Evolutionary conservation across 2,888 invertebrate genomes (phyloP).

Genomic region (Philaethria dido): DNA sequence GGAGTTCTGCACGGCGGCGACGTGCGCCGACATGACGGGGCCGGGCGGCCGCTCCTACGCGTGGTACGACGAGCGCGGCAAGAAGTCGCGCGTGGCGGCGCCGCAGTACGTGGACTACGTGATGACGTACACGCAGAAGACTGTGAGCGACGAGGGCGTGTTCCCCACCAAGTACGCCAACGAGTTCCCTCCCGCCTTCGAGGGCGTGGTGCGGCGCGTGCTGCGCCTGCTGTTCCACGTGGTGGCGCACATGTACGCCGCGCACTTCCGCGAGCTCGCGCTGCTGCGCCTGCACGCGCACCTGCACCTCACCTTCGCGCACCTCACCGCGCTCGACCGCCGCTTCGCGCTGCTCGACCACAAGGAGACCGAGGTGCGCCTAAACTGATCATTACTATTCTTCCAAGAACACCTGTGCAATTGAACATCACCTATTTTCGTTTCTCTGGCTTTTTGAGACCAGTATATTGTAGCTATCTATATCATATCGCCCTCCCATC

Average conservation of each 20-base stretch:
- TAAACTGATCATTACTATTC: too few relatives aligned
- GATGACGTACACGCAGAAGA: slow-evolving; percentile 99
- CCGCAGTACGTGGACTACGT: slow-evolving; percentile 99
- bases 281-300: slow-evolving; percentile 97
- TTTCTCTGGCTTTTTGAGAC: too few relatives aligned
- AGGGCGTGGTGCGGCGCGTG: slow-evolving; percentile 97
- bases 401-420: too few relatives aligned
- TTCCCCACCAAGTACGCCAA: slow-evolving; percentile 99
- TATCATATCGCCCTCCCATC: too few relatives aligned
- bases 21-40: slow-evolving; percentile 98
- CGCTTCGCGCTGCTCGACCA: slow-evolving; percentile 96
- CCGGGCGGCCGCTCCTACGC: slow-evolving; percentile 98
- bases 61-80: slow-evolving; percentile 99
- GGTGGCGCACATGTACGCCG: slow-evolving; percentile 98
- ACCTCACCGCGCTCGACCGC: slow-evolving; percentile 93
- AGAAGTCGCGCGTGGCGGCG: slow-evolving; percentile 98
- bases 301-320: slow-evolving; percentile 98
- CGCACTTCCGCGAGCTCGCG: slow-evolving; percentile 98
- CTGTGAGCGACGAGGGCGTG: slow-evolving; percentile 97
- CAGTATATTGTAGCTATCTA: too few relatives aligned
- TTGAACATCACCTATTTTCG: too few relatives aligned
- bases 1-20: slow-evolving; percentile 98
- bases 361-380: slow-evolving; percentile 92
- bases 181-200: slow-evolving; percentile 97
- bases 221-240: slow-evolving; percentile 98